Base-by-base conservation (phyloP, 1,140 invertebrate genomes). In the Bombus vancouverensis region DNA sequence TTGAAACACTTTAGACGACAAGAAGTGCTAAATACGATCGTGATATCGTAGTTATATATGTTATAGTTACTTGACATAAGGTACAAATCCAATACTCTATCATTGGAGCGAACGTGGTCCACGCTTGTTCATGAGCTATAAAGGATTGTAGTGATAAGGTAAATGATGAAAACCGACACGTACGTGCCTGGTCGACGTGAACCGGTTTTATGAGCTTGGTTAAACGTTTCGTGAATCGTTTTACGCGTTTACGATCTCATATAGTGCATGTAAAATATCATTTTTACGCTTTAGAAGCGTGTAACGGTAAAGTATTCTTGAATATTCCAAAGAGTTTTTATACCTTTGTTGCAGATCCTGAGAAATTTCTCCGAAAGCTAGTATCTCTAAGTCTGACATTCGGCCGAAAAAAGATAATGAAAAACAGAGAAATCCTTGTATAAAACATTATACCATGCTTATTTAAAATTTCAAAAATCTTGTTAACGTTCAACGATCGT, bases 91-190 rank as follows among this genome's bases (percentile, higher is more conserved):
- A 86, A 90, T 90, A 85, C 89, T 90, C 79, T 75, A 90, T 90
- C 89, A 90, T 76, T 6, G 37, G 34, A 25, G 32, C 79, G 57
- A 77, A 34, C 81, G 72, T 47, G 81, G 78, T 66, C 86, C 47
- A 79, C 75, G 89, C 82, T 90, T 90, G 89, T 90, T 87, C 89
- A 82, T 71, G 79, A 80, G 82, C 88, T 76, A 90, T 90, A 90
- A 90, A 87, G 89, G 88, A 90, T 85, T 85, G 85, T 85, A 87
- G 85, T 81, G 89, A 90, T 90, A 89, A 90, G 88, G 88, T 90
- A 90, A 90, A 90, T 90, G 88, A 90, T 90, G 89, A 90, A 90
- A 90, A 90, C 86, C 86, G 86, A 87, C 81, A 90, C 83, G 89
- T 90, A 90, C 89, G 89, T 90, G 89, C 89, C 79, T 25, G 86